Percentiles rank a stretch among this genome's conserved stretches.
Conservation (phyloP, 1,140 invertebrate genomes). For the Leguminivora glycinivorella region DNA sequence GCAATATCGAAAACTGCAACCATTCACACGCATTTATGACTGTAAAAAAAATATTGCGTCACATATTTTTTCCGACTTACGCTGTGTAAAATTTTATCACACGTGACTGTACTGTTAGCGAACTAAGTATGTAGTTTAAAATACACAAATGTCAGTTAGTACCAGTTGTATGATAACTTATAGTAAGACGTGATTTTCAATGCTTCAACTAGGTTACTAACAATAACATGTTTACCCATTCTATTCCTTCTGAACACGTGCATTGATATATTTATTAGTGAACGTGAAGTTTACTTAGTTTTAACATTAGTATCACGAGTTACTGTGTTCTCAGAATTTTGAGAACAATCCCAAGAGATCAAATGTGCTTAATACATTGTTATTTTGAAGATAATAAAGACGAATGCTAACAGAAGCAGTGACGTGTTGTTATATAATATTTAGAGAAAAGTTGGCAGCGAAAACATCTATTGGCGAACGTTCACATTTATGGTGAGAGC, state of each 20-base stretch:
- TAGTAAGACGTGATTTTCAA: not conserved
- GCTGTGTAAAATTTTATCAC: too few species aligned
- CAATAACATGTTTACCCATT: conserved; percentile 5
- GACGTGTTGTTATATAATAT: conserved; percentile 6
- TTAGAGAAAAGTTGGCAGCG: not conserved
- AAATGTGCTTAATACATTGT: not conserved
- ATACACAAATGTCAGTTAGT: not conserved
- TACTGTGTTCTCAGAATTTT: not conserved
- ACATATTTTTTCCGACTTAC: too few species aligned
- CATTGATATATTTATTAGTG: not conserved
- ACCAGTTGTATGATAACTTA: not conserved
- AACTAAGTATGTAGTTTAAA: not conserved
- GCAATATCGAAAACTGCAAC: too few species aligned
- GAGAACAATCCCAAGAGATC: not conserved
- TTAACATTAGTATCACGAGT: conserved; percentile 1
- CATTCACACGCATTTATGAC: too few species aligned
- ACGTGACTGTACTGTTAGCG: not conserved
- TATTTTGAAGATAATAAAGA: not conserved
- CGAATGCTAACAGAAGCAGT: not conserved
- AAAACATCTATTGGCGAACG: not conserved
- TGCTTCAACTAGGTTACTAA: not conserved
- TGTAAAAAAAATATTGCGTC: too few species aligned
- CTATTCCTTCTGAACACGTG: not conserved
- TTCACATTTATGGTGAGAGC: not conserved
- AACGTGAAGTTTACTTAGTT: conserved; percentile 1